Percentiles rank a stretch among this genome's conserved stretches.
Conservation (phyloP, 64 coral and sea anemone species). For the Dendrophyllia cribrosa region DNA sequence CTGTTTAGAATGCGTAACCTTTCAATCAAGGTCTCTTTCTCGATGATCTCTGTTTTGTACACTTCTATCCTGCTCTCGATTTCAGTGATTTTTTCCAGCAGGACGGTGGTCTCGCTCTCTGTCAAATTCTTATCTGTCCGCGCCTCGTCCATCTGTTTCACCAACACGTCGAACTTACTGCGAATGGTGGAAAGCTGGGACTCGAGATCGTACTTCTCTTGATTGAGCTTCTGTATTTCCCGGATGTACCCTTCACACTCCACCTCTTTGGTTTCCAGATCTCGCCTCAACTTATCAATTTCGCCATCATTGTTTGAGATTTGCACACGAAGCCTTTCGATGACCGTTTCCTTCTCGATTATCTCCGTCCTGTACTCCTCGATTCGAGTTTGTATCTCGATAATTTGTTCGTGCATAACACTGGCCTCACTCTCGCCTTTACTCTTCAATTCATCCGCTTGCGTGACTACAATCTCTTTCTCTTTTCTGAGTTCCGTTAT, state of each 20-base stretch:
- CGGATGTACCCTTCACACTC: conserved; percentile 92
- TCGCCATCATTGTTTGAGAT: conserved; percentile 92
- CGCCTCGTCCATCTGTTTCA: conserved; percentile 72
- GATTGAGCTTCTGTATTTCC: conserved; percentile 91
- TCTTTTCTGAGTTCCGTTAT: conserved; percentile 62
- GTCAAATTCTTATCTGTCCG: conserved; percentile 70
- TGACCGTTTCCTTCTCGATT: conserved; percentile 93
- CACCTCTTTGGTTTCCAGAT: conserved; percentile 91
- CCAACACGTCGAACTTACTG: conserved; percentile 70
- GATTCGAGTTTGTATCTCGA: conserved; percentile 84
- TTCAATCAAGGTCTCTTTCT: conserved; percentile 89
- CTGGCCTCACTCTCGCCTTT: conserved; percentile 69
- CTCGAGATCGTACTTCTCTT: conserved; percentile 88
- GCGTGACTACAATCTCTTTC: conserved; percentile 56
- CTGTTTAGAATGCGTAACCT: conserved; percentile 81
- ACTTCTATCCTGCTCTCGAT: conserved; percentile 86
- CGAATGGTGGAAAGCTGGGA: conserved; percentile 89
- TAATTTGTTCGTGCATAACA: conserved; percentile 75
- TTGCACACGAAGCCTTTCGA: conserved; percentile 79
- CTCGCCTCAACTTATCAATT: conserved; percentile 84
- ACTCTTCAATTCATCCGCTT: conserved; percentile 69
- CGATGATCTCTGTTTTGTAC: conserved; percentile 87
- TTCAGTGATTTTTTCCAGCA: conserved; percentile 74
- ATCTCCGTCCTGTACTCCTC: conserved; percentile 90
- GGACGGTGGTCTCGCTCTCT: conserved; percentile 66